phyloP scores from a whole-genome alignment of 1,140 invertebrate species.

The Parasteatoda tepidariorum region DNA sequence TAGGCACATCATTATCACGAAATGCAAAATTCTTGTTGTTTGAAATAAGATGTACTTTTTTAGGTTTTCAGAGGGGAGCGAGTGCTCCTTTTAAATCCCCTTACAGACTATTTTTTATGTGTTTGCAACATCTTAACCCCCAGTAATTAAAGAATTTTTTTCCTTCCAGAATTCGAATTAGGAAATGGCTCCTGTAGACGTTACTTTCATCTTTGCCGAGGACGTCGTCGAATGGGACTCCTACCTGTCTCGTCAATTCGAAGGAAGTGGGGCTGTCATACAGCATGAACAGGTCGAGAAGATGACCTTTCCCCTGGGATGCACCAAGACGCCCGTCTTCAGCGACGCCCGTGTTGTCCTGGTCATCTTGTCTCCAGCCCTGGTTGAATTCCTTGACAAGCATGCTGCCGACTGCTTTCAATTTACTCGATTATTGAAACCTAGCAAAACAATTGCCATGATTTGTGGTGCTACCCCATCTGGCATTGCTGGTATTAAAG shows the following conservation, averaged over 20 bases:
- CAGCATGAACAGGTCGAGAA: conserved; percentile 39
- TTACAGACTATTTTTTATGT: too few species aligned
- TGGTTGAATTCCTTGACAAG: conserved; percentile 74
- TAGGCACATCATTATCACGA: too few species aligned
- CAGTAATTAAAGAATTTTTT: too few species aligned
- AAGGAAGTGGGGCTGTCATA: not conserved
- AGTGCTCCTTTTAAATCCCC: too few species aligned
- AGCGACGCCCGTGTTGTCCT: conserved; percentile 66
- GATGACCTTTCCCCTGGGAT: conserved; percentile 32
- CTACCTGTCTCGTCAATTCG: conserved; percentile 40
- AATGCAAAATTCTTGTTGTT: too few species aligned
- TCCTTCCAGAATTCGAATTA: not conserved
- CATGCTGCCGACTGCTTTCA: conserved; percentile 73
- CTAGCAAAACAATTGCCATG: conserved; percentile 81
- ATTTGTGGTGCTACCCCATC: conserved; percentile 75
- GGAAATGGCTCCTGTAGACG: conserved; percentile 16
- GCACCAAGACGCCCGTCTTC: not conserved
- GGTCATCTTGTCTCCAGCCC: conserved; percentile 80
- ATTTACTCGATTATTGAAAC: conserved; percentile 75
- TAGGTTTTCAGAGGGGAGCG: too few species aligned
- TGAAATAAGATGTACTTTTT: too few species aligned
- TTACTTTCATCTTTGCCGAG: conserved; percentile 50
- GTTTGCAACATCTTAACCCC: not conserved
- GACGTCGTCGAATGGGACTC: conserved; percentile 51
- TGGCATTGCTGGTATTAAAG: conserved; percentile 7